Base-by-base conservation (phyloP, 2,113 vertebrate species). In the Anser cygnoides region DNA sequence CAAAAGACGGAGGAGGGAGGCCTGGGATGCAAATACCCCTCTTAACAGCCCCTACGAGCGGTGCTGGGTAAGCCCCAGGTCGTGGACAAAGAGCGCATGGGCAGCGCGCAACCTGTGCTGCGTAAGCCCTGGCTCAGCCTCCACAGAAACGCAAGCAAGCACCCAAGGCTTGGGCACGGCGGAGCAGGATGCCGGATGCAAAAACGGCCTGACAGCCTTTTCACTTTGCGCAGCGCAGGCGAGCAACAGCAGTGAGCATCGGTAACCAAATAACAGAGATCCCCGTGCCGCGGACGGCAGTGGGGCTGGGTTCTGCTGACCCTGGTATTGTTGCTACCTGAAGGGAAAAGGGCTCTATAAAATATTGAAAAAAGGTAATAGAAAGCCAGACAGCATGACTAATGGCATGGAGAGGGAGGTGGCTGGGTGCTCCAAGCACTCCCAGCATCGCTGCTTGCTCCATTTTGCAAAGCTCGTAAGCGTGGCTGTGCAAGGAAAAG, bases 401-500 rank as follows among this genome's bases (percentile, higher is more conserved):
- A 81, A 91, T 87, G 83, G 62, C 33, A 43, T 16, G 13, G 21
- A 58, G 44, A 43, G 35, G n/a, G 35, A 65, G 57, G 7, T 16
- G 33, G 43, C 33, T 4, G 73, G 65, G 8, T 1, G 5, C 0
- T 6, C 67, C n/a, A 33, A 21, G 5, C 6, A 6, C 25, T 52
- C 35, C 31, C 28, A 4, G 0, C 4, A 39, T 41, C 0, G 0
- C 63, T 1, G 0, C 71, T 76, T 1, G 0, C 80, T 55, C 67
- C 6, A 0, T 26, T 37, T 70, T 39, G 44, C 57, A 26, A 54
- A 50, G 57, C 20, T 44, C 22, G 11, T 1, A 23, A 9, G 23
- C 5, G 39, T 5, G 5, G 33, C 35, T 1, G 0, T 7, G 20
- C 2, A 17, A 54, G 58, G 18, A 20, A 58, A 46, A 13, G 28